A percentile compares a stretch with the other conserved stretches of the same genome.
Conservation (phyloP, 2,113 vertebrate species). For the Symphodus melops region DNA sequence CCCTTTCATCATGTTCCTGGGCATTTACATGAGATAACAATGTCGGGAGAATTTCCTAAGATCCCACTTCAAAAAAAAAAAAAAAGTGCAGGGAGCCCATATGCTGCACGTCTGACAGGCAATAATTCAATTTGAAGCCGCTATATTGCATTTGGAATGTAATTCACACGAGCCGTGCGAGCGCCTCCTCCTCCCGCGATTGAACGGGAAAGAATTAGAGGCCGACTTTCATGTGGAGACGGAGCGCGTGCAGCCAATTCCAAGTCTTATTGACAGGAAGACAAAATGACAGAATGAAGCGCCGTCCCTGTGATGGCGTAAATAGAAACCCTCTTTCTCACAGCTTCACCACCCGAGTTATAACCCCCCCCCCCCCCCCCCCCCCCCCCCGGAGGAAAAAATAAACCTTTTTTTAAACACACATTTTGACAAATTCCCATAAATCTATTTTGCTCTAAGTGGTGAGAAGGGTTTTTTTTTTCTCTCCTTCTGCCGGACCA, state of each 20-base stretch:
- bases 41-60: conserved; percentile 58
- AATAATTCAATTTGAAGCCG: conserved; percentile 74
- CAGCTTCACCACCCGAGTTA: conserved; percentile 5
- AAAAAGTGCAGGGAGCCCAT: conserved; percentile 50
- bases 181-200: conserved; percentile 51
- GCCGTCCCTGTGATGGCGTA: conserved; percentile 30
- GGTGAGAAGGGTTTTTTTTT: conserved; percentile 15
- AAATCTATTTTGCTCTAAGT: conserved; percentile 46
- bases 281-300: conserved; percentile 52
- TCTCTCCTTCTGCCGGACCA: conserved; percentile 24
- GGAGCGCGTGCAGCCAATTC: conserved; percentile 54
- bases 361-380: not conserved
- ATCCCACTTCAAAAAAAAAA: conserved; percentile 48
- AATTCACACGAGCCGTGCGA: conserved; percentile 58
- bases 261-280: conserved; percentile 57
- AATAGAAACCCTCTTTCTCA: conserved; percentile 50
- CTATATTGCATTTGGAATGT: conserved; percentile 71
- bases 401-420: conserved; percentile 37
- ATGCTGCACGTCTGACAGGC: conserved; percentile 64
- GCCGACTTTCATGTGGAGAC: conserved; percentile 66
- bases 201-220: conserved; percentile 65
- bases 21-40: conserved; percentile 71
- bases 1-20: conserved; percentile 65
- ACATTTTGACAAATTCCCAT: conserved; percentile 44
- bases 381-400: conserved; percentile 6